These are phyloP conservation scores for Calcarius ornatus DNA, from an alignment of 2,113 vertebrate genomes.

Conservation along the genomic window DNA sequence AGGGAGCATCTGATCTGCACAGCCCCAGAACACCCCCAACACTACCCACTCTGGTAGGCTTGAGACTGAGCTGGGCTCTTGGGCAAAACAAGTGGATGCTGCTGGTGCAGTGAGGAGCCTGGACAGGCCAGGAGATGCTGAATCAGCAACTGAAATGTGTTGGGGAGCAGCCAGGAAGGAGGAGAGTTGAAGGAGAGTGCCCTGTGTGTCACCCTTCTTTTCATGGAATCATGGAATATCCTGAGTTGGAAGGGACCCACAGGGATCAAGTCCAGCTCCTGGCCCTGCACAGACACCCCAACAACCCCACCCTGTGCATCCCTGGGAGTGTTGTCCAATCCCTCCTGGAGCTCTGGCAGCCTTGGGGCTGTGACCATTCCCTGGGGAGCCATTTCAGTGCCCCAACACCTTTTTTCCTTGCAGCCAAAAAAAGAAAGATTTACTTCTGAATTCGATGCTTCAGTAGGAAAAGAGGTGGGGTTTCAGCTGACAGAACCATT, in stretches of 20 bases:
- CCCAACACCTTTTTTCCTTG: neutral
- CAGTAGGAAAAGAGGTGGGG: neutral
- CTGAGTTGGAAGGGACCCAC: neutral
- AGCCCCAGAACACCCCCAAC: neutral
- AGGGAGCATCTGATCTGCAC: neutral
- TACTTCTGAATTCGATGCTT: neutral
- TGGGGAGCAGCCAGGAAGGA: neutral
- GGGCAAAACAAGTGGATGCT: neutral
- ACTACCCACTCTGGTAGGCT: neutral
- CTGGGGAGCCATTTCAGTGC: neutral
- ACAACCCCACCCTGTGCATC: neutral
- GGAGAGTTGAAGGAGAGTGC: neutral
- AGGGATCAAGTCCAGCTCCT: neutral
- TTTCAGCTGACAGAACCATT: neutral
- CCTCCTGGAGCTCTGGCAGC: neutral
- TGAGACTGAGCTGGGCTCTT: neutral
- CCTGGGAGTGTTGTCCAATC: fast-evolving
- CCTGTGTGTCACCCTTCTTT: neutral
- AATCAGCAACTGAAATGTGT: neutral
- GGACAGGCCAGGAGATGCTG: neutral
- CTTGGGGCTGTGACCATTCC: neutral
- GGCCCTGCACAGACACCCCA: neutral
- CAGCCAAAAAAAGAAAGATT: neutral
- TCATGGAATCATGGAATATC: neutral
- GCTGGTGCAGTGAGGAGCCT: neutral